Evolutionary conservation across 2,113 vertebrate species (phyloP), one percentile per base, ranked within the genome.

Genomic region (Pluvialis apricaria): DNA sequence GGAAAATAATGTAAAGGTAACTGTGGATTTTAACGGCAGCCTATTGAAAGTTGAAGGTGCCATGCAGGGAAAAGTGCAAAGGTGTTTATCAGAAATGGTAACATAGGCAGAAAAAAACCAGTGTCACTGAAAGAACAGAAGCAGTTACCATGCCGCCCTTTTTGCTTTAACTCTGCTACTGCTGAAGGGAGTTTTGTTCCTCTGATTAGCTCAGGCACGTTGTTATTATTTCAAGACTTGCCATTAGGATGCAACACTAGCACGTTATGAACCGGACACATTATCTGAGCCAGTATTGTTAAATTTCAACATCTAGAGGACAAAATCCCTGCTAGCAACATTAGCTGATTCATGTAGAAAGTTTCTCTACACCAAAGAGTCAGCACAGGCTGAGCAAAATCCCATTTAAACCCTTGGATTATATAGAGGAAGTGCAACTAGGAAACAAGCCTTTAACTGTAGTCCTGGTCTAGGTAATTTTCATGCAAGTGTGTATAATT

Each of bases 361-460:
- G 38, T 89, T 89, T 75, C 51, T 49, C 20, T 83, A 21, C 45
- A 54, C n/a, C 45, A 76, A 51, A 82, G 36, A 71, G 28, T 47
- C 55, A 89, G 42, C n/a, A 66, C 15, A 81, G 72, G 55, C 83
- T 90, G 77, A 86, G 76, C 19, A 51, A 96, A 95, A 94, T 91
- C 72, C 51, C 42, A 21, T 75, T 64, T 86, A 95, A 94, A 64
- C 18, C 57, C 45, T 14, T 88, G 94, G 65, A 76, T 94, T 93
- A 47, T 31, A 51, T 4, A 85, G 75, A 85, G 68, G 85, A 69
- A 12, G 26, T 3, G 3, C 51, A 84, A 68, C n/a, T 42, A 71
- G 78, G 73, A 91, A 82, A 49, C 36, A 45, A 18, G 32, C 40
- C 52, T 88, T 71, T 55, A 71, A 68, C 24, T 42, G 14, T 57